phyloP scores from a whole-genome alignment of 2,113 vertebrate genomes.

The rabbit (Oryctolagus cuniculus) region mOryCun1.1 NC_091444.1:37990001-37990500 shows the following conservation, averaged over 20 bases:
- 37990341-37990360: slow-evolving; percentile 23
- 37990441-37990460: neutral
- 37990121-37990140: neutral
- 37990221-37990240: neutral
- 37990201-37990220: neutral
- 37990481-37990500: too few relatives aligned
- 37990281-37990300: neutral
- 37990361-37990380: neutral
- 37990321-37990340: neutral
- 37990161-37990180: neutral
- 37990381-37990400: neutral
- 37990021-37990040: neutral
- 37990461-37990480: too few relatives aligned
- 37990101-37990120: neutral
- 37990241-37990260: neutral
- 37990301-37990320: neutral
- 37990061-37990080: neutral
- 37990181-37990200: neutral
- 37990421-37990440: neutral
- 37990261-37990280: neutral
- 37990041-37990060: neutral
- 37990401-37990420: neutral
- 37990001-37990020: neutral
- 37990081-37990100: neutral
- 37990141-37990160: neutral